Evolutionary conservation across 1,140 invertebrate species (phyloP).

Genomic region (Notospermus geniculatus): DNA sequence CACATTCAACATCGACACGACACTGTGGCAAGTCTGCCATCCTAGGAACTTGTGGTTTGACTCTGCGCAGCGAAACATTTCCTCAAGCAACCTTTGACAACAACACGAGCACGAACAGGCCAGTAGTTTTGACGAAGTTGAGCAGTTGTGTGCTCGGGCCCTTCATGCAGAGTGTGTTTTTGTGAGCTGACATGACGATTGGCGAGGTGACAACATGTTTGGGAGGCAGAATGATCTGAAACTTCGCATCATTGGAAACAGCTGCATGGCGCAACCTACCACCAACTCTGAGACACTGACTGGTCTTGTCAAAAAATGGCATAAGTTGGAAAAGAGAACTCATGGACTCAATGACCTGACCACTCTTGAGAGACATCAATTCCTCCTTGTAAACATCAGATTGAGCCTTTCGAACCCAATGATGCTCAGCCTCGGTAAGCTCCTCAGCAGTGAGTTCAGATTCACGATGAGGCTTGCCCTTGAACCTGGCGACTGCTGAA

Average conservation of each 20-base stretch:
- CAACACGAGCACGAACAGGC: not conserved
- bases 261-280: too few relatives aligned
- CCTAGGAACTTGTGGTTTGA: too few relatives aligned
- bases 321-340: not conserved
- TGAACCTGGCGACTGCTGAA: too few relatives aligned
- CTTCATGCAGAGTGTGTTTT: not conserved
- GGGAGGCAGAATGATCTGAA: too few relatives aligned
- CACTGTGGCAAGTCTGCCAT: not conserved
- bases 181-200: not conserved
- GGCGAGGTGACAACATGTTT: not conserved
- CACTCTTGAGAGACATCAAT: not conserved
- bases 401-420: not conserved
- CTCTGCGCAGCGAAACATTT: slow-evolving; percentile 2
- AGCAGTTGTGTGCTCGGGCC: not conserved
- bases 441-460: too few relatives aligned
- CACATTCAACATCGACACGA: not conserved
- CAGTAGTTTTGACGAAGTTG: slow-evolving; percentile 5
- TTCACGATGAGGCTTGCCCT: too few relatives aligned
- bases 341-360: not conserved
- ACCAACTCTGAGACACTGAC: not conserved
- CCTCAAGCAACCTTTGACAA: not conserved
- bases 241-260: too few relatives aligned
- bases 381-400: not conserved
- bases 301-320: not conserved
- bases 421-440: not conserved